A percentile compares a stretch with the other conserved stretches of the same genome.
These are phyloP conservation scores for Yponomeuta plumbellus DNA, from an alignment of 2,888 invertebrate species.

Conservation along the genomic window DNA sequence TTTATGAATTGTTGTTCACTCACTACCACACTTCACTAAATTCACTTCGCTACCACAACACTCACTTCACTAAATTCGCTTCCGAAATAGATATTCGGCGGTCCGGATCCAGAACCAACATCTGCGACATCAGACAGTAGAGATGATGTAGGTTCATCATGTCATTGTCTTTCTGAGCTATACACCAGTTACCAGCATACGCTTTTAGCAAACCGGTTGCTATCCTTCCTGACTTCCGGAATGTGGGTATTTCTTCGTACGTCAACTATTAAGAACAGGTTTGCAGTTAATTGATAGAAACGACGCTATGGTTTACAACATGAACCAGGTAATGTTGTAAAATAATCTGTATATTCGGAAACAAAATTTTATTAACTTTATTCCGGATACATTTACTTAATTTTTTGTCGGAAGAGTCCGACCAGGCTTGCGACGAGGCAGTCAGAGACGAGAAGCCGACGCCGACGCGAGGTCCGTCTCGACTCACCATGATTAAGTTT, in stretches of 20 bases:
- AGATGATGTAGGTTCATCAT: constrained; percentile 30
- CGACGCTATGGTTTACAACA: too few relatives aligned
- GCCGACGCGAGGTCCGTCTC: too few relatives aligned
- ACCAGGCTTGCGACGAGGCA: too few relatives aligned
- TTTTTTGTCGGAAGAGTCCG: too few relatives aligned
- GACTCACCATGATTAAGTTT: too few relatives aligned
- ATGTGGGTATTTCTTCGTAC: neutral
- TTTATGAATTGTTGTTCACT: neutral
- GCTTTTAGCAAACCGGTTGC: constrained; percentile 22
- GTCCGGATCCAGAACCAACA: constrained; percentile 43
- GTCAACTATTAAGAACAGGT: neutral
- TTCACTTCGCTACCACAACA: neutral
- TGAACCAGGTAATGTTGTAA: too few relatives aligned
- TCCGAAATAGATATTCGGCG: constrained; percentile 34
- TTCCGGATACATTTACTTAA: too few relatives aligned
- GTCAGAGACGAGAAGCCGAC: too few relatives aligned
- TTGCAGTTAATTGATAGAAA: too few relatives aligned
- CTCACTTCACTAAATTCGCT: neutral
- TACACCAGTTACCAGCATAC: constrained; percentile 29
- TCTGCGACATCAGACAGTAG: constrained; percentile 34
- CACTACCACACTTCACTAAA: neutral
- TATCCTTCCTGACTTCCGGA: constrained; percentile 26
- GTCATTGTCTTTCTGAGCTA: constrained; percentile 24
- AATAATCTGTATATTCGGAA: too few relatives aligned
- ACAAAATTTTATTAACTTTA: too few relatives aligned